phyloP scores from a whole-genome alignment of 2,113 vertebrate genomes.

The Symphodus melops region DNA sequence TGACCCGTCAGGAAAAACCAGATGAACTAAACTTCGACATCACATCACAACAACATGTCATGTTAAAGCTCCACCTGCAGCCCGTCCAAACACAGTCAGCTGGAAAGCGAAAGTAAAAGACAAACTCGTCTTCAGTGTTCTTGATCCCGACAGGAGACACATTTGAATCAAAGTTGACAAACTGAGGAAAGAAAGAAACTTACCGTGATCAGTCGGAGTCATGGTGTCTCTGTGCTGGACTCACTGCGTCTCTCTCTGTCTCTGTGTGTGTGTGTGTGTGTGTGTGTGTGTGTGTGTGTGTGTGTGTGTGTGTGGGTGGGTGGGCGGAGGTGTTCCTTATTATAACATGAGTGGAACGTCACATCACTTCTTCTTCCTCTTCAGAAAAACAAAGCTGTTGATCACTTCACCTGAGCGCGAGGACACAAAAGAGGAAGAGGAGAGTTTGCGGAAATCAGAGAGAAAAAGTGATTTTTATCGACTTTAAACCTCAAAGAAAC shows the following conservation, averaged over 20 bases:
- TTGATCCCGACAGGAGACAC: accelerated
- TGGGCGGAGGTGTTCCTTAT: conserved; percentile 26
- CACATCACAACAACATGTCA: no score
- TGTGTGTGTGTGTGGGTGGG: not conserved
- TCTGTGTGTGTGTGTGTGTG: not conserved
- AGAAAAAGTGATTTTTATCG: no score
- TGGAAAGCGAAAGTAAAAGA: no score
- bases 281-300: not conserved
- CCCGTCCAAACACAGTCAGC: no score
- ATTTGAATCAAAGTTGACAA: accelerated
- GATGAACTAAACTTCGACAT: no score
- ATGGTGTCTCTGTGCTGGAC: not conserved
- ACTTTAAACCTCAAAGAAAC: no score
- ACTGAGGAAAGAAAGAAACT: not conserved
- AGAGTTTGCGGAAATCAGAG: not conserved
- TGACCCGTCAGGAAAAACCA: no score
- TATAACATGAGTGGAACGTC: not conserved
- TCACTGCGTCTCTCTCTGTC: no score
- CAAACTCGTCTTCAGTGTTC: no score
- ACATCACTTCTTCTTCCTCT: conserved; percentile 45
- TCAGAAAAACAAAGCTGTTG: not conserved
- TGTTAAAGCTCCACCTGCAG: no score
- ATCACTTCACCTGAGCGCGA: accelerated
- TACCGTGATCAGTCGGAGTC: conserved; percentile 21
- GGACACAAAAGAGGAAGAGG: accelerated